A percentile compares a stretch with the other conserved stretches of the same genome.
phyloP scores from a whole-genome alignment of 2,888 invertebrate species.

The Synergus umbraculus region DNA sequence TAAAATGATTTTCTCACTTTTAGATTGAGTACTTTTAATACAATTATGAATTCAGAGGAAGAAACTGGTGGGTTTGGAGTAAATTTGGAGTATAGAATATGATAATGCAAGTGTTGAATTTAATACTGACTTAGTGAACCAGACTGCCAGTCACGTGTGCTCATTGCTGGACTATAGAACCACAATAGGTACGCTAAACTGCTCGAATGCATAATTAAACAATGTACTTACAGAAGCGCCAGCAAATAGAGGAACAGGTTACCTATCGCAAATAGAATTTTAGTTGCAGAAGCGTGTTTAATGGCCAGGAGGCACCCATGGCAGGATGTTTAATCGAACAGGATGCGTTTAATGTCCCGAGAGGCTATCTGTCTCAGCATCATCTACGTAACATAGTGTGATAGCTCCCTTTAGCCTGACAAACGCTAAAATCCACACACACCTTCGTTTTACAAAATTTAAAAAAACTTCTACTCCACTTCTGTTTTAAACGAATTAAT shows the following conservation, averaged over 20 bases:
- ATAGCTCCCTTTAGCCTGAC: conserved; percentile 10
- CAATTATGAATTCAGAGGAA: background rate
- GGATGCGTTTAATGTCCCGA: conserved; percentile 72
- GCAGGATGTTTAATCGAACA: conserved; percentile 71
- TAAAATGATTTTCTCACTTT: no score
- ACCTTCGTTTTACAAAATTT: background rate
- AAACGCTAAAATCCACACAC: background rate
- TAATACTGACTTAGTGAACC: conserved; percentile 25
- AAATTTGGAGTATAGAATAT: background rate
- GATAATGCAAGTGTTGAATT: conserved; percentile 12
- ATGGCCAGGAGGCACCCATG: conserved; percentile 53
- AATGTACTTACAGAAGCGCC: conserved; percentile 47
- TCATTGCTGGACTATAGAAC: conserved; percentile 20
- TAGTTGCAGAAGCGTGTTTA: conserved; percentile 54
- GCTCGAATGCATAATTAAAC: conserved; percentile 53
- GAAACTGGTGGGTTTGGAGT: background rate
- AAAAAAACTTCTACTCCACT: background rate
- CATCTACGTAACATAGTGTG: conserved; percentile 54
- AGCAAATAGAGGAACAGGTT: conserved; percentile 51
- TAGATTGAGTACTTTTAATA: background rate
- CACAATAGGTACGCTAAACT: conserved; percentile 46
- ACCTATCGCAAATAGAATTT: conserved; percentile 64
- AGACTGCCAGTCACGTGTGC: conserved; percentile 20
- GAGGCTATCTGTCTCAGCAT: conserved; percentile 72
- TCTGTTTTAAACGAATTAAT: background rate